Percentiles rank a stretch among this genome's conserved stretches.
Conservation (phyloP, 1,140 invertebrate genomes). For the Pseudobourletiella spinata region DNA sequence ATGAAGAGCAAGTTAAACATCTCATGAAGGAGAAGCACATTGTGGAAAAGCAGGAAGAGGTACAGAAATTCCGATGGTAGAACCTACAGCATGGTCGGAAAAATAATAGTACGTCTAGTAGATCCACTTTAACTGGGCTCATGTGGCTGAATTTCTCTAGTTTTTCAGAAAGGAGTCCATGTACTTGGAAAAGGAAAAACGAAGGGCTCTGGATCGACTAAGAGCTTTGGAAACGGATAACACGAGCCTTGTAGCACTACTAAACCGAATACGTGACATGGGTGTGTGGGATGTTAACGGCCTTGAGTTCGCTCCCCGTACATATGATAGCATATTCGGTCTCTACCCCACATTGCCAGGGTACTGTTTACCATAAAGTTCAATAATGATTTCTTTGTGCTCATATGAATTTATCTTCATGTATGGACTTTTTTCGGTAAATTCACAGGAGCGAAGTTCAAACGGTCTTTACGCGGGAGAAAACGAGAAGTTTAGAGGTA, state of each 20-base stretch:
- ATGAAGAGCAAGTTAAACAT: slow-evolving; percentile 29
- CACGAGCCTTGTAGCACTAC: slow-evolving; percentile 6
- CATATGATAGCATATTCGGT: slow-evolving; percentile 28
- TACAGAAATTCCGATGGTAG: neutral
- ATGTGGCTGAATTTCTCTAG: too few relatives aligned
- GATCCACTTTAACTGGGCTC: too few relatives aligned
- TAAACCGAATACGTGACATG: slow-evolving; percentile 16
- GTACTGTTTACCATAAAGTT: too few relatives aligned
- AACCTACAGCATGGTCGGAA: too few relatives aligned
- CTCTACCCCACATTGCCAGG: slow-evolving; percentile 27
- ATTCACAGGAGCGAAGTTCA: slow-evolving; percentile 28
- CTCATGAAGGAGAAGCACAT: slow-evolving; percentile 16
- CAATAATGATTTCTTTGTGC: too few relatives aligned
- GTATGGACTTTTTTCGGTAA: neutral
- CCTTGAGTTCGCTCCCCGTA: slow-evolving; percentile 14
- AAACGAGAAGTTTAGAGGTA: slow-evolving; percentile 11
- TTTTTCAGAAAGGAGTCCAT: slow-evolving; percentile 1
- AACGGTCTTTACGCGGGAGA: slow-evolving; percentile 26
- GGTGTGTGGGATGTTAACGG: slow-evolving; percentile 32
- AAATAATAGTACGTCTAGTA: too few relatives aligned
- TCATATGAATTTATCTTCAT: too few relatives aligned
- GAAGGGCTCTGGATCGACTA: slow-evolving; percentile 3
- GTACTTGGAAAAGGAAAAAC: slow-evolving; percentile 11
- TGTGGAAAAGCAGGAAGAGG: slow-evolving; percentile 4
- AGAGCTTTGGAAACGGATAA: slow-evolving; percentile 15